phyloP scores from a whole-genome alignment of 2,797 vertebrate species.

The Chrosomus eos region DNA sequence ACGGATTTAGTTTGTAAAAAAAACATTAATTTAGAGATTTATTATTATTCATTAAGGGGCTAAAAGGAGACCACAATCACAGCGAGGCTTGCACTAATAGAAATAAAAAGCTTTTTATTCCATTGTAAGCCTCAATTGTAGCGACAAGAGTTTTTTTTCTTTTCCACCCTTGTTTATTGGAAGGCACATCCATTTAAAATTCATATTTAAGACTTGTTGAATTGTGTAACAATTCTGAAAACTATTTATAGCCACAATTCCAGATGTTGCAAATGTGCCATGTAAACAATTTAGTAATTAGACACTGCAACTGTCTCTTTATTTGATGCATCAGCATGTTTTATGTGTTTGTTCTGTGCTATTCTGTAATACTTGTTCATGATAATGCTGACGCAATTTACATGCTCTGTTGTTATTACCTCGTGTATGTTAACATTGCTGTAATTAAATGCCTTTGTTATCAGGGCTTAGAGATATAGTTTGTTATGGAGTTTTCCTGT shows the following conservation, averaged over 20 bases:
- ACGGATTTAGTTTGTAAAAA: background rate
- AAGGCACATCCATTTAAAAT: background rate
- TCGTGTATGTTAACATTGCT: constrained; percentile 18
- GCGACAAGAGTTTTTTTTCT: background rate
- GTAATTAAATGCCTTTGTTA: constrained; percentile 34
- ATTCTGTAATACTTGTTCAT: constrained; percentile 31
- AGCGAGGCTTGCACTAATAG: background rate
- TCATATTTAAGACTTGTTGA: constrained; percentile 12
- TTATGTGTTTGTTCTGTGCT: constrained; percentile 59
- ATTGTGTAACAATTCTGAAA: background rate
- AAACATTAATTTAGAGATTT: background rate
- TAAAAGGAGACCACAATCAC: background rate
- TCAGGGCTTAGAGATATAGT: constrained; percentile 17
- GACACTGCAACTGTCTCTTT: background rate
- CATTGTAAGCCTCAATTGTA: background rate
- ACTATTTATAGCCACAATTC: background rate
- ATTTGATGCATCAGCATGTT: constrained; percentile 26
- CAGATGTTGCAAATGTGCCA: background rate
- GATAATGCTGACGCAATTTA: constrained; percentile 68
- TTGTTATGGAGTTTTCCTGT: constrained; percentile 11
- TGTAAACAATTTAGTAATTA: constrained; percentile 29
- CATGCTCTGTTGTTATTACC: constrained; percentile 45
- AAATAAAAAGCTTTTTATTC: background rate
- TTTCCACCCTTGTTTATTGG: background rate
- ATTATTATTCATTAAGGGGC: background rate